Evolutionary conservation across 2,888 invertebrate species (phyloP).

Genomic region (Platycheirus rosarum): DNA sequence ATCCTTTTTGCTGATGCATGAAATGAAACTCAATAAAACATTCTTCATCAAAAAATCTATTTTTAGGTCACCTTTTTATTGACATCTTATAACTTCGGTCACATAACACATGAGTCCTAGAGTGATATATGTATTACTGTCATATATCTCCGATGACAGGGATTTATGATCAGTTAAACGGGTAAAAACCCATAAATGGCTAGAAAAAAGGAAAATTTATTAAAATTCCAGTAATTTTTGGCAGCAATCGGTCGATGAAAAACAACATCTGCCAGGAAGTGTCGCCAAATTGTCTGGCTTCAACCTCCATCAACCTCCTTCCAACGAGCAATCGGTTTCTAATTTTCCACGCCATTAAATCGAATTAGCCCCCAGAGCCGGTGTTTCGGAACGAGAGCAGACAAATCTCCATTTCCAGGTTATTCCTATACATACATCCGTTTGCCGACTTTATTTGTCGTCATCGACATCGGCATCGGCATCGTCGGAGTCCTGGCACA

Average conservation of each 20-base stretch:
- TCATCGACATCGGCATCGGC: conserved; percentile 28
- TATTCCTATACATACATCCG: not conserved
- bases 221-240: conserved; percentile 54
- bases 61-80: not conserved
- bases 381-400: conserved; percentile 30
- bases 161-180: conserved; percentile 6
- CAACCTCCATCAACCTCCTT: not conserved
- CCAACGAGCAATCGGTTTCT: conserved; percentile 78
- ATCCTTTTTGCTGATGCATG: conserved; percentile 5
- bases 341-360: conserved; percentile 81
- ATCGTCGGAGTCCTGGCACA: conserved; percentile 56
- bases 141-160: not conserved
- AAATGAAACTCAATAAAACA: conserved; percentile 21
- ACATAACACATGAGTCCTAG: not conserved
- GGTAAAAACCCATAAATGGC: not conserved
- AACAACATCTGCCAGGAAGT: conserved; percentile 52
- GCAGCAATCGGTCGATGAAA: conserved; percentile 29
- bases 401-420: conserved; percentile 63
- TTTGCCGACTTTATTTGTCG: conserved; percentile 4
- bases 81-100: not conserved
- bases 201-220: conserved; percentile 18
- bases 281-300: conserved; percentile 59
- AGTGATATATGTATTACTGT: not conserved
- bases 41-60: conserved; percentile 7
- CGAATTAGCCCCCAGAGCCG: conserved; percentile 61